These are phyloP conservation scores for Siniperca scherzeri DNA, from an alignment of 2,797 vertebrate species.

Conservation along the genomic window DNA sequence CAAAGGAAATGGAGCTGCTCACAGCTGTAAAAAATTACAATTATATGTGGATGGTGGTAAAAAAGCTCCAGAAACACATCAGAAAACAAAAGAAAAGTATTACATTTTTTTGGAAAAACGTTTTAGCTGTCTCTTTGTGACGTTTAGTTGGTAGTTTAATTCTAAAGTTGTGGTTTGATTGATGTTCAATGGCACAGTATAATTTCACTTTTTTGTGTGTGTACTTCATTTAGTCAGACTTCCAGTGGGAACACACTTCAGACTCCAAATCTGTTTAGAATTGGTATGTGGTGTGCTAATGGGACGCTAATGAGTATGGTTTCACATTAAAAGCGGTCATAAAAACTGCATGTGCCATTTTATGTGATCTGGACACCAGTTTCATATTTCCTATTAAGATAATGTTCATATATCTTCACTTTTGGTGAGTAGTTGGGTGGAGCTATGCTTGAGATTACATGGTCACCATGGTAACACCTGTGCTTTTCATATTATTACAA, in stretches of 20 bases:
- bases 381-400: no score
- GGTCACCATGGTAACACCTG: not conserved
- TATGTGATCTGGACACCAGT: not conserved
- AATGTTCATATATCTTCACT: no score
- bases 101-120: not conserved
- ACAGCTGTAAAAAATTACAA: slow-evolving; percentile 12
- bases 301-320: not conserved
- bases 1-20: not conserved
- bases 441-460: no score
- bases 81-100: not conserved
- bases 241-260: not conserved
- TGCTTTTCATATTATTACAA: not conserved
- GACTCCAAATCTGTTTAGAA: not conserved
- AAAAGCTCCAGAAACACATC: not conserved
- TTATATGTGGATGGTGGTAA: not conserved
- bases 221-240: not conserved
- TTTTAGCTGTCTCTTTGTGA: not conserved
- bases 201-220: not conserved
- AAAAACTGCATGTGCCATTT: not conserved
- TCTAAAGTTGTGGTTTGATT: not conserved
- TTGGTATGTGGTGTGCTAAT: not conserved
- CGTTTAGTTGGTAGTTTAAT: not conserved
- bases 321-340: not conserved
- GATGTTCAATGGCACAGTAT: not conserved
- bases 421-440: no score